phyloP scores from a whole-genome alignment of 2,888 invertebrate species.

The Embidobia sp. region DNA sequence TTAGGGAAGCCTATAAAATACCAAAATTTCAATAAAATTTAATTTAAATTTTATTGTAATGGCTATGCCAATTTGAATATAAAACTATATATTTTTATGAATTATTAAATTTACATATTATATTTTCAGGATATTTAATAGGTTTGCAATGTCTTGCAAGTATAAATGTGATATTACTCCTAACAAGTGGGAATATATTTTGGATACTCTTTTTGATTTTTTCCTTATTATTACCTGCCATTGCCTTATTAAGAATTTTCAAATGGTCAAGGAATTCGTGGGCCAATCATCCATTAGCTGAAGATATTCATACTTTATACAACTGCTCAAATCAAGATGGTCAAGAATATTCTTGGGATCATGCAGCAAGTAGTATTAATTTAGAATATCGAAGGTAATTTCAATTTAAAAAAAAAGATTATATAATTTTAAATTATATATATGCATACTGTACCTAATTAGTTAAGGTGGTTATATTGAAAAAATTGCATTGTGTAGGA shows the following conservation, averaged over 20 bases:
- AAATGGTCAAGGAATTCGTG: constrained; percentile 88
- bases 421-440: neutral
- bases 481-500: too few species aligned
- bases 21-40: too few species aligned
- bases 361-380: constrained; percentile 88
- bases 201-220: constrained; percentile 80
- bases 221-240: constrained; percentile 83
- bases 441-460: too few species aligned
- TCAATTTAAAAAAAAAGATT: constrained; percentile 12
- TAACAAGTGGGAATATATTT: constrained; percentile 74
- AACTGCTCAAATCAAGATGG: constrained; percentile 71
- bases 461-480: too few species aligned
- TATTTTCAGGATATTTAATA: constrained; percentile 84
- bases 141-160: constrained; percentile 82
- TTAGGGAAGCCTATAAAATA: too few species aligned
- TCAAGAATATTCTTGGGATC: constrained; percentile 85
- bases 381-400: constrained; percentile 87
- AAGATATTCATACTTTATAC: constrained; percentile 86
- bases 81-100: too few species aligned
- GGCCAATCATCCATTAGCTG: constrained; percentile 89
- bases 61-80: too few species aligned
- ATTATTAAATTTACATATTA: too few species aligned
- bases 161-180: constrained; percentile 74
- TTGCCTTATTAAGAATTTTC: constrained; percentile 83
- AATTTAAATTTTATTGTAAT: too few species aligned